phyloP scores from a whole-genome alignment of 2,797 vertebrate genomes.

The Sebastes paucispinis region DNA sequence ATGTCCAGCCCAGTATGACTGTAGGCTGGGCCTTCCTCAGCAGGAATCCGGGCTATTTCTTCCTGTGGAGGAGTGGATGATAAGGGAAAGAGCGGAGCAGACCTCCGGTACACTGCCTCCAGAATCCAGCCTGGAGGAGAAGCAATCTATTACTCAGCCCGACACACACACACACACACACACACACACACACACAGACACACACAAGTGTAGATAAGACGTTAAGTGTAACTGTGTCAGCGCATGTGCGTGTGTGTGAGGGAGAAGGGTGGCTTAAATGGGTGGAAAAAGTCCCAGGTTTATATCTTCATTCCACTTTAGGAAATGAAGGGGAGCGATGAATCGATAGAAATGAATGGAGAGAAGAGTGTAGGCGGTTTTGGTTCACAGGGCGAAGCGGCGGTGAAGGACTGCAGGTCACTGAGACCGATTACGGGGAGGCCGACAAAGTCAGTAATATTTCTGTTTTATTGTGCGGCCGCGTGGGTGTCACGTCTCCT shows the following conservation, averaged over 20 bases:
- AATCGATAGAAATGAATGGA: constrained; percentile 43
- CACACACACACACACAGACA: background rate
- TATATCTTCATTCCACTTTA: constrained; percentile 59
- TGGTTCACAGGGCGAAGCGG: constrained; percentile 12
- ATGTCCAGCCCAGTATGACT: constrained; percentile 3
- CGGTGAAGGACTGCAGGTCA: constrained; percentile 50
- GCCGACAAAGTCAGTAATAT: constrained; percentile 29
- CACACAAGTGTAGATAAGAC: constrained; percentile 13
- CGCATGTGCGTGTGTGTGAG: background rate
- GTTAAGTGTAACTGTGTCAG: constrained; percentile 2
- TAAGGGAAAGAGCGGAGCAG: constrained; percentile 19
- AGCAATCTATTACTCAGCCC: constrained; percentile 46
- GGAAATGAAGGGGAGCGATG: constrained; percentile 56
- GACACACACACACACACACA: background rate
- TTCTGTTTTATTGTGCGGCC: constrained; percentile 46
- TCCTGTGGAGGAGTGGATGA: constrained; percentile 30
- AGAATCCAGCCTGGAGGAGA: constrained; percentile 36
- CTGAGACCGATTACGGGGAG: constrained; percentile 29
- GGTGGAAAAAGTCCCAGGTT: constrained; percentile 21
- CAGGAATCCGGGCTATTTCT: constrained; percentile 29
- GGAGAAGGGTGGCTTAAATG: constrained; percentile 37
- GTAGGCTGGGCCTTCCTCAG: constrained; percentile 7
- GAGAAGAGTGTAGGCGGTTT: constrained; percentile 20
- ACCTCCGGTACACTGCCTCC: constrained; percentile 7
- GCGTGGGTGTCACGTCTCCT: constrained; percentile 15